These are phyloP conservation scores for Capreolus pygargus DNA, from an alignment of 2,113 vertebrate species.

Conservation along the genomic window DNA sequence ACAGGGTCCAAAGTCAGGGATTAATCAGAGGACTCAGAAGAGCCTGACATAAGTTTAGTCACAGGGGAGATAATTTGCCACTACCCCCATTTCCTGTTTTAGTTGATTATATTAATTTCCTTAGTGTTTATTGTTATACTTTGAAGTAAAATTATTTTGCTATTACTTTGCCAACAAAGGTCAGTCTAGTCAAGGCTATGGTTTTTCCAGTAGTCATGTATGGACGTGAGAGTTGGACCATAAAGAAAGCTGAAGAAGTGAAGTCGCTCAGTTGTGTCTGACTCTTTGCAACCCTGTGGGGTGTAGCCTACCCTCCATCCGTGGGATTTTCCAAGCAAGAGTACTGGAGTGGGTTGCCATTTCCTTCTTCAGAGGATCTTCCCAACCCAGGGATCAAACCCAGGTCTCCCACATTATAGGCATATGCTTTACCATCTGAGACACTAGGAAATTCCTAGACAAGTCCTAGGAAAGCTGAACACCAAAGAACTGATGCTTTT, in stretches of 20 bases:
- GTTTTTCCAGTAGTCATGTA: background rate
- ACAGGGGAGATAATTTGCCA: background rate
- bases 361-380: background rate
- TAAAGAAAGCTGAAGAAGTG: background rate
- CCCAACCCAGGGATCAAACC: background rate
- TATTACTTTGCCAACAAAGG: background rate
- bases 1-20: background rate
- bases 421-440: background rate
- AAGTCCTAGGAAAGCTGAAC: background rate
- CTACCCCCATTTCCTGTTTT: background rate
- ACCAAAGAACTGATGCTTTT: background rate
- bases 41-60: background rate
- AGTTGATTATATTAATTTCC: background rate
- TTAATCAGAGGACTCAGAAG: background rate
- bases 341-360: background rate
- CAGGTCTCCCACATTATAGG: background rate
- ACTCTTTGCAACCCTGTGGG: background rate
- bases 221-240: background rate
- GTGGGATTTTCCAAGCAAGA: background rate
- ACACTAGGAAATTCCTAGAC: background rate
- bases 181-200: background rate
- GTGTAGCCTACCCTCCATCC: background rate
- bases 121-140: background rate
- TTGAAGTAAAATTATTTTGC: background rate
- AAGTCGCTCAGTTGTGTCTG: accelerated